Evolutionary conservation across 2,797 vertebrate species (phyloP).

Genomic region (Microctenopoma lineatum): DNA sequence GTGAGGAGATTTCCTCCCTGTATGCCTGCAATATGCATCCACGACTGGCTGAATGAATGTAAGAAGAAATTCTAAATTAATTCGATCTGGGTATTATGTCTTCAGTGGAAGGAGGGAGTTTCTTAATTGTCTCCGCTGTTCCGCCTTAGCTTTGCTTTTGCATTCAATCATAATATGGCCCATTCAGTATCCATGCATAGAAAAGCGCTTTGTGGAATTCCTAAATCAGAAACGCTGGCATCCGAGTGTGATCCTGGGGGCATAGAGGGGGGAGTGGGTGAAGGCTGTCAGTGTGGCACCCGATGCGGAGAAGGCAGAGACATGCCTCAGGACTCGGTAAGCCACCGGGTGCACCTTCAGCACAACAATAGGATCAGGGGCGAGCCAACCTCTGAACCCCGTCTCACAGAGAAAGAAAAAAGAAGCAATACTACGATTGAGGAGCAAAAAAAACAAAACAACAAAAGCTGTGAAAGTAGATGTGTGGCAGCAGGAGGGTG

Average conservation of each 20-base stretch:
- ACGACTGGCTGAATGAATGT: conserved; percentile 80
- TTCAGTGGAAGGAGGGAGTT: conserved; percentile 76
- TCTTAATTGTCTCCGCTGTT: conserved; percentile 85
- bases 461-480: conserved; percentile 51
- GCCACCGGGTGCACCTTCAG: conserved; percentile 76
- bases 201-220: conserved; percentile 81
- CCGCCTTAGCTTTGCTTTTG: conserved; percentile 80
- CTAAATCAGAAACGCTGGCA: conserved; percentile 81
- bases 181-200: conserved; percentile 67
- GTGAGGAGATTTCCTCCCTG: conserved; percentile 79
- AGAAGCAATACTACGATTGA: conserved; percentile 27
- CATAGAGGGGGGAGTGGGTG: conserved; percentile 34
- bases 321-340: conserved; percentile 68
- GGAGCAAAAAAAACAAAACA: conserved; percentile 10
- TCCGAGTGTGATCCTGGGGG: conserved; percentile 61
- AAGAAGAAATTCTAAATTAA: conserved; percentile 83
- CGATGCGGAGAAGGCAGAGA: conserved; percentile 48
- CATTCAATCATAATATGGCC: conserved; percentile 81
- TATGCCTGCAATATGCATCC: conserved; percentile 78
- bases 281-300: conserved; percentile 63
- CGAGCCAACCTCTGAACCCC: conserved; percentile 63
- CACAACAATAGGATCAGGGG: conserved; percentile 72
- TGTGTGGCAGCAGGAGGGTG: conserved; percentile 75
- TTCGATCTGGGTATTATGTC: conserved; percentile 88
- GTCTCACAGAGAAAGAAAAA: conserved; percentile 27